Evolutionary conservation across 2,797 vertebrate species (phyloP).

Genomic region (Melanotaenia trifasciata): DNA sequence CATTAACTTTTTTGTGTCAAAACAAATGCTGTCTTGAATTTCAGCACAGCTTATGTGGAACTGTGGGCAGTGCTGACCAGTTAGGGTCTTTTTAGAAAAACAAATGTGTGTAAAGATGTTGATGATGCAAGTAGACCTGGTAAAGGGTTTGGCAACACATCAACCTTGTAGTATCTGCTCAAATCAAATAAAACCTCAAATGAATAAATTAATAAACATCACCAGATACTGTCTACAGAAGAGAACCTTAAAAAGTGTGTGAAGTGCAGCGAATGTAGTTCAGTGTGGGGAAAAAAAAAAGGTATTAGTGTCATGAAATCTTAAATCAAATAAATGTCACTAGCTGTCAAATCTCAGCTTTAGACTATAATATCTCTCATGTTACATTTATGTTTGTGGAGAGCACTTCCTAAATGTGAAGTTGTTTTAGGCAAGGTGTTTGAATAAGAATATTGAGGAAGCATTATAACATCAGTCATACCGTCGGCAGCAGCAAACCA

Average conservation of each 20-base stretch:
- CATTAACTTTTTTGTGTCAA: neutral
- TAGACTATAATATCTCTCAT: neutral
- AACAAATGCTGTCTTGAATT: neutral
- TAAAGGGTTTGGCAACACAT: neutral
- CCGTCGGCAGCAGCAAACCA: constrained; percentile 87
- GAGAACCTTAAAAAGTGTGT: neutral
- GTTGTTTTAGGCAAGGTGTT: neutral
- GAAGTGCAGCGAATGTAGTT: neutral
- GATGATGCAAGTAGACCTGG: too few species aligned
- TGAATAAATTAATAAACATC: neutral
- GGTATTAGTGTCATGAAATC: neutral
- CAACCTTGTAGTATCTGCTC: neutral
- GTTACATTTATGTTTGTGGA: constrained; percentile 3
- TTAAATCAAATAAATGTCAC: neutral
- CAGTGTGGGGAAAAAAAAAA: neutral
- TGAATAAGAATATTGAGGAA: constrained; percentile 5
- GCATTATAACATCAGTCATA: constrained; percentile 52
- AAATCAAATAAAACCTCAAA: neutral
- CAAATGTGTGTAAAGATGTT: neutral
- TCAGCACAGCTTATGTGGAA: neutral
- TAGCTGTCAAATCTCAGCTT: neutral
- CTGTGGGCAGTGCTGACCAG: neutral
- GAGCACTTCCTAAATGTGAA: neutral
- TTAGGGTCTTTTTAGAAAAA: neutral
- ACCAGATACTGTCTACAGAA: neutral